Base-by-base conservation (phyloP, 2,888 invertebrate species). In the Nomada lathburiana region DNA sequence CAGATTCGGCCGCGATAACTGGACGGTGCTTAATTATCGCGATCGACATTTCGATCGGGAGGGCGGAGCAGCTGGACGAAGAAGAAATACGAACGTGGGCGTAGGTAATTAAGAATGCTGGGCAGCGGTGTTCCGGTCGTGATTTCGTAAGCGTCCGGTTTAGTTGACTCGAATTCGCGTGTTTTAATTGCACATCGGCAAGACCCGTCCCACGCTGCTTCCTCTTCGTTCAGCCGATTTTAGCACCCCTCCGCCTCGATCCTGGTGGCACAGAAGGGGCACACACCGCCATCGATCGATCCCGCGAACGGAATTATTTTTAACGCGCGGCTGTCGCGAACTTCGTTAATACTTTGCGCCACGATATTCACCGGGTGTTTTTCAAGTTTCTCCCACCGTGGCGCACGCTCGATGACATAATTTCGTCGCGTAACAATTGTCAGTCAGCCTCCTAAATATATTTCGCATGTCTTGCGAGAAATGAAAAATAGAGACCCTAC, bases 81-180 rank as follows among this genome's bases (percentile, higher is more conserved):
- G 71, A 75, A 63, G 63, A 59, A 76, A 63, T 52, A 63, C 74
- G 75, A 44, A 80, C 80, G 78, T 80, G 86, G 84, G 82, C 79
- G 83, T 83, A 78, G 62, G 85, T 80, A 88, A 88, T 88, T 88
- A 87, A 86, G 84, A 84, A 87, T 84, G 79, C 68, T 80, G 76
- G 9, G 57, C 84, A 74, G 65, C 80, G 64, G 64, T 68, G 71
- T 13, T 44, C 52, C 69, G 73, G 80, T 74, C 80, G 80, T 80
- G 85, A 85, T 89, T 89, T 87, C 86, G 85, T 75, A 84, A 83
- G 81, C 84, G 85, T 83, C 78, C 85, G 73, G 82, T 90, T 90
- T 89, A 90, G 90, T 90, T 90, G 88, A 88, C 86, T 88, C 87
- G 86, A 89, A 89, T 90, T 87, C 89, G 89, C 88, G 85, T 85